Conservation (phyloP, 1,140 invertebrate species). For the Hyposmocoma kahamanoa region DNA sequence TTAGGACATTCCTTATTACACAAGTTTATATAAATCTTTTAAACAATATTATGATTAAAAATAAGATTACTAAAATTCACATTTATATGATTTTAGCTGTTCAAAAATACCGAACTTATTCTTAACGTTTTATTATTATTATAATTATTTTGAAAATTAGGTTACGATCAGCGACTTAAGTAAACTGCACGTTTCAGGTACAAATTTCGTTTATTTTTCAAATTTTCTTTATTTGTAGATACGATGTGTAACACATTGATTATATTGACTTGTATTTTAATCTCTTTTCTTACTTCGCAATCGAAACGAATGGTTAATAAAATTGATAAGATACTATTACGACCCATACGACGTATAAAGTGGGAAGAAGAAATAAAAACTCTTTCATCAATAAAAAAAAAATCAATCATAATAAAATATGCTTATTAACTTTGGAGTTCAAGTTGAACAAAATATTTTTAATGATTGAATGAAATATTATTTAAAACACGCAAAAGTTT, state of each 20-base stretch:
- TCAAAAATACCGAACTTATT: no score
- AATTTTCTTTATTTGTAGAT: no score
- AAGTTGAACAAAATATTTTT: neutral
- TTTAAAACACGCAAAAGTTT: no score
- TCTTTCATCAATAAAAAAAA: neutral
- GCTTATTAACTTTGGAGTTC: neutral
- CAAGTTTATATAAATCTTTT: no score
- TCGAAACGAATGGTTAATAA: neutral
- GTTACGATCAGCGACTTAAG: neutral
- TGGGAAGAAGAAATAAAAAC: neutral
- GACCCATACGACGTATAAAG: neutral
- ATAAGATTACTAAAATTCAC: no score
- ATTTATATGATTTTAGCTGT: no score
- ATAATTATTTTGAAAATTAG: no score
- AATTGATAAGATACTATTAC: slow-evolving; percentile 2
- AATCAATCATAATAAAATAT: neutral
- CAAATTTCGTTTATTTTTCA: neutral
- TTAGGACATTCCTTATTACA: no score
- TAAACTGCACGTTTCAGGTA: neutral
- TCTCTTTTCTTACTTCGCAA: neutral
- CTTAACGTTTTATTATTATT: no score
- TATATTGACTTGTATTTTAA: slow-evolving; percentile 1
- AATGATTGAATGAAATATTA: no score
- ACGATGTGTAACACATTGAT: no score
- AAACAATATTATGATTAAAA: no score